Conservation (phyloP, 2,113 vertebrate species). For the Anser brachyrhynchus region DNA sequence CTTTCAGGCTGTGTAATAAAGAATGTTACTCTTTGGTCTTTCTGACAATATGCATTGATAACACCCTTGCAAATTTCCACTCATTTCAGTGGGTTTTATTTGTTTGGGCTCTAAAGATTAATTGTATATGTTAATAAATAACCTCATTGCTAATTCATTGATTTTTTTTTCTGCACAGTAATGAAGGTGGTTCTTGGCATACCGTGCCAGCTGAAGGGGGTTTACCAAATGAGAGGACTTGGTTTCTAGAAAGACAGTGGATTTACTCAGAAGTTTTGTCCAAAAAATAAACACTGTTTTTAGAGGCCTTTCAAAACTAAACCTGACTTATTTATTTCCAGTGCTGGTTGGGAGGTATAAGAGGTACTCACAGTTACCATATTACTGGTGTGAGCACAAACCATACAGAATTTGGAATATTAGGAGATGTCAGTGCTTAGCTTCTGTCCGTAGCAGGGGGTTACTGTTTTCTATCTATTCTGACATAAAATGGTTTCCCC, state of each 20-base stretch:
- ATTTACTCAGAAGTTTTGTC: neutral
- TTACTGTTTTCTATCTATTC: conserved; percentile 1
- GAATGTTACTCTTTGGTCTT: neutral
- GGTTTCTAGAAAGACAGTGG: neutral
- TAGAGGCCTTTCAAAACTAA: neutral
- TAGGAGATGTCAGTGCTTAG: neutral
- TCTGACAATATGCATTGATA: neutral
- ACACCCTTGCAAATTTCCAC: neutral
- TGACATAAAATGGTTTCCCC: neutral
- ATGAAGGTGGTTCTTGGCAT: neutral
- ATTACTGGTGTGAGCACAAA: neutral
- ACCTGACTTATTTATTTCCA: neutral
- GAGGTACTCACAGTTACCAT: neutral
- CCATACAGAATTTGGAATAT: neutral
- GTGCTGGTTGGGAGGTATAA: neutral
- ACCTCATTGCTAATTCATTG: neutral
- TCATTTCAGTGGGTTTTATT: neutral
- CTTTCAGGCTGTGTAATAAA: neutral
- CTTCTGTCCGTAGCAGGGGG: neutral
- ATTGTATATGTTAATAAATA: neutral
- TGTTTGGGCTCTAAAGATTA: neutral
- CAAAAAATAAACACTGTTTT: neutral
- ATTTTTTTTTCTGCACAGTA: neutral
- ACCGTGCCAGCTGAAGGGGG: neutral
- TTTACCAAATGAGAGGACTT: neutral